phyloP scores from a whole-genome alignment of 64 coral and sea anemone genomes.

The Trachythela sp. region DNA sequence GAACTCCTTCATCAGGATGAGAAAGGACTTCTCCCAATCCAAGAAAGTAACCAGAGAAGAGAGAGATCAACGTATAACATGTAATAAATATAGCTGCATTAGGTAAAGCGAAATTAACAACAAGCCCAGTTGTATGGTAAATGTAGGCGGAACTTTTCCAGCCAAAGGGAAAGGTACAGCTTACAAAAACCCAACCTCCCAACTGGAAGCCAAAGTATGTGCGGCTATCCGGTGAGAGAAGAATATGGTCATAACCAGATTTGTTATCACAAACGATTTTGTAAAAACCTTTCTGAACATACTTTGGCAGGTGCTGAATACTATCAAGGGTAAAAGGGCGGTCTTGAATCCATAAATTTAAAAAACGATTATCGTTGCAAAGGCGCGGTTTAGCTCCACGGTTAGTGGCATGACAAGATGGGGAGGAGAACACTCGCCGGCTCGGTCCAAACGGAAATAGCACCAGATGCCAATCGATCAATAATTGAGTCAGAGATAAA shows the following conservation, averaged over 20 bases:
- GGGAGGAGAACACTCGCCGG: conserved; percentile 20
- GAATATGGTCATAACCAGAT: conserved; percentile 30
- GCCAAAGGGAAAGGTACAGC: conserved; percentile 1
- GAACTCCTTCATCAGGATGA: background rate
- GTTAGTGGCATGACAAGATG: conserved; percentile 34
- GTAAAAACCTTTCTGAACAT: background rate
- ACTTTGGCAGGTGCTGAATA: background rate
- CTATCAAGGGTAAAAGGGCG: conserved; percentile 24
- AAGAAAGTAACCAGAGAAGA: background rate
- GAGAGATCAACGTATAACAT: background rate
- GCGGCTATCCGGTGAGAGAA: too few species aligned
- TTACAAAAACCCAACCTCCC: conserved; percentile 36
- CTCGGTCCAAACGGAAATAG: conserved; percentile 40
- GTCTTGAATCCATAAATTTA: conserved; percentile 37
- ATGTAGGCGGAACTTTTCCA: conserved; percentile 20
- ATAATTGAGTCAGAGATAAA: conserved; percentile 41
- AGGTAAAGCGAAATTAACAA: background rate
- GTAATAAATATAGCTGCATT: conserved; percentile 15
- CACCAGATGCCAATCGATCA: conserved; percentile 13
- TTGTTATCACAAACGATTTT: conserved; percentile 15
- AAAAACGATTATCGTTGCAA: conserved; percentile 11
- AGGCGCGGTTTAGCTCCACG: too few species aligned
- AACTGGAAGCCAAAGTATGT: conserved; percentile 27
- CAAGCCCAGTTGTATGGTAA: conserved; percentile 33
- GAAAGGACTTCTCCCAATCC: background rate